Conservation (phyloP, 2,797 vertebrate species). For the Anabacerthia variegaticeps region DNA sequence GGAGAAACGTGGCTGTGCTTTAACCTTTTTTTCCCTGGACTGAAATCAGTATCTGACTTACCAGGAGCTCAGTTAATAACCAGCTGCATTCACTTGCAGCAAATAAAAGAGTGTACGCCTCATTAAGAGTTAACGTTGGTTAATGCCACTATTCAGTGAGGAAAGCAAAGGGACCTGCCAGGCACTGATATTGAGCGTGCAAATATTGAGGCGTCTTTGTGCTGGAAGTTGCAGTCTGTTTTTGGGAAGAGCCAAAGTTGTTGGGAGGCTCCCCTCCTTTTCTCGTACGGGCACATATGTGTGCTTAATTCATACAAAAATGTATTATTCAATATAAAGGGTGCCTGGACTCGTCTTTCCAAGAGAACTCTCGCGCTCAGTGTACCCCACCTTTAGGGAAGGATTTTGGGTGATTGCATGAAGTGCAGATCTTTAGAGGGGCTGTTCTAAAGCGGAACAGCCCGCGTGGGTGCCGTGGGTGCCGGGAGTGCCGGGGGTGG, state of each 20-base stretch:
- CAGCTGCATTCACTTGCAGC: not conserved
- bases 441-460: not conserved
- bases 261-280: not conserved
- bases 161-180: not conserved
- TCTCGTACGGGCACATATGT: not conserved
- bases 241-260: not conserved
- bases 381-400: not conserved
- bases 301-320: not conserved
- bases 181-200: not conserved
- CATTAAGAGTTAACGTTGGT: not conserved
- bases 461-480: too few species aligned
- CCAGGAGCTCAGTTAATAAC: not conserved
- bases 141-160: not conserved
- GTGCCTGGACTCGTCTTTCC: not conserved
- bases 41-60: not conserved
- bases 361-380: not conserved
- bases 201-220: not conserved
- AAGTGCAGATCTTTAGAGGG: not conserved
- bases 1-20: not conserved
- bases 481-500: too few species aligned
- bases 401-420: not conserved
- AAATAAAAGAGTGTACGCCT: not conserved
- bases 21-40: slow-evolving; percentile 28
- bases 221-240: not conserved
- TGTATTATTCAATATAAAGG: not conserved